A percentile compares a stretch with the other conserved stretches of the same genome.
Conservation (phyloP, 2,113 vertebrate genomes). For the Balaeniceps rex region DNA sequence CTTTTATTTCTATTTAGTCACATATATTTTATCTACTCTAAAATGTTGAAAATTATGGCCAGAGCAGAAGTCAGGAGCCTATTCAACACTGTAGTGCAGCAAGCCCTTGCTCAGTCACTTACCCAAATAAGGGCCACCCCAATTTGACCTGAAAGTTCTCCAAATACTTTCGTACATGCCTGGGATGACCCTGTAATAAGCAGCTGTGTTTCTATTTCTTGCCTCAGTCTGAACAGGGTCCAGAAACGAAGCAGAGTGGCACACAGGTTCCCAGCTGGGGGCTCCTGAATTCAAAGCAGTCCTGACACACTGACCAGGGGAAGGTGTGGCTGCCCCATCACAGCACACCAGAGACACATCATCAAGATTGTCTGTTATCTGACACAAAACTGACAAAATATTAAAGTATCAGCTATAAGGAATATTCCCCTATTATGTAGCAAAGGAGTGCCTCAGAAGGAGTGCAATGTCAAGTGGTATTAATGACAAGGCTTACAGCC, state of each 20-base stretch:
- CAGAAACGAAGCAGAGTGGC: neutral
- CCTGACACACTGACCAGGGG: neutral
- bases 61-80: neutral
- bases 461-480: neutral
- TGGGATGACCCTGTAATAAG: neutral
- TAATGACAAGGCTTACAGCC: neutral
- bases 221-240: neutral
- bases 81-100: neutral
- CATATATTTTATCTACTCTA: neutral
- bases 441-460: neutral
- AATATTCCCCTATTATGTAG: neutral
- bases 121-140: neutral
- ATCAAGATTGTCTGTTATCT: neutral
- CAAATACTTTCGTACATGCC: neutral
- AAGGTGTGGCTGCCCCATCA: neutral
- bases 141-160: neutral
- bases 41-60: neutral
- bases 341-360: too few relatives aligned
- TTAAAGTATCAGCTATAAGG: neutral
- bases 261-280: neutral
- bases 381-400: neutral
- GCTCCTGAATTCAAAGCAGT: neutral
- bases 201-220: constrained; percentile 27
- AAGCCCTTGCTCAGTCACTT: neutral
- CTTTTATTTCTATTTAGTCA: neutral